A percentile compares a stretch with the other conserved stretches of the same genome.
Evolutionary conservation across 2,797 vertebrate genomes (phyloP).

Genomic region (Sebastes umbrosus): DNA sequence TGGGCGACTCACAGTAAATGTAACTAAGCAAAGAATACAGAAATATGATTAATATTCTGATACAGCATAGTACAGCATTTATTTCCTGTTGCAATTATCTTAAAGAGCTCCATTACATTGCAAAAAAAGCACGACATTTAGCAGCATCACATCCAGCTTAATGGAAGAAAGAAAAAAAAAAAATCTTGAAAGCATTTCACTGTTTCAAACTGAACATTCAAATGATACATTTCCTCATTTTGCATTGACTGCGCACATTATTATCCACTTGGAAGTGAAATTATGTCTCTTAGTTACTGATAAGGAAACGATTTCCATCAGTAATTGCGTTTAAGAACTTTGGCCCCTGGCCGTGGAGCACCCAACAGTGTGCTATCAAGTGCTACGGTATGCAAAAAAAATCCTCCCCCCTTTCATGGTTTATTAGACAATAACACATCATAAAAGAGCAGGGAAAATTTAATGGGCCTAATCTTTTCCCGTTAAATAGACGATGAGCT

Average conservation of each 20-base stretch:
- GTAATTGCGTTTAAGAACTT: conserved; percentile 79
- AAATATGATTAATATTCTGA: background rate
- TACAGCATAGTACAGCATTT: background rate
- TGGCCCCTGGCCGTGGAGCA: conserved; percentile 70
- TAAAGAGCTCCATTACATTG: background rate
- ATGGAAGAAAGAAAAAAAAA: background rate
- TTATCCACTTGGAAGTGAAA: conserved; percentile 62
- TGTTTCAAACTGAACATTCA: conserved; percentile 12
- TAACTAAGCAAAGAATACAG: background rate
- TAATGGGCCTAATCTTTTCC: conserved; percentile 74
- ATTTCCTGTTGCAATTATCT: background rate
- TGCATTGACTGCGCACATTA: conserved; percentile 46
- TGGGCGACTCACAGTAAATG: background rate
- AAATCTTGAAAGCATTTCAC: background rate
- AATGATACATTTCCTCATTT: conserved; percentile 41
- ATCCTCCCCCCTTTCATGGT: conserved; percentile 59
- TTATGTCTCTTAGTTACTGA: conserved; percentile 60
- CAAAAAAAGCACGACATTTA: background rate
- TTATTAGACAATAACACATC: conserved; percentile 77
- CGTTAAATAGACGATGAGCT: conserved; percentile 67
- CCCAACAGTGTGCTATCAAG: conserved; percentile 63
- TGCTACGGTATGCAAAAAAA: conserved; percentile 63
- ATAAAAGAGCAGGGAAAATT: conserved; percentile 74
- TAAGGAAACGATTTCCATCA: conserved; percentile 78
- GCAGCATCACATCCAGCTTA: background rate